Percentiles rank a stretch among this genome's conserved stretches.
phyloP scores from a whole-genome alignment of 2,888 invertebrate species.

The Hydrotaea diabolus region DNA sequence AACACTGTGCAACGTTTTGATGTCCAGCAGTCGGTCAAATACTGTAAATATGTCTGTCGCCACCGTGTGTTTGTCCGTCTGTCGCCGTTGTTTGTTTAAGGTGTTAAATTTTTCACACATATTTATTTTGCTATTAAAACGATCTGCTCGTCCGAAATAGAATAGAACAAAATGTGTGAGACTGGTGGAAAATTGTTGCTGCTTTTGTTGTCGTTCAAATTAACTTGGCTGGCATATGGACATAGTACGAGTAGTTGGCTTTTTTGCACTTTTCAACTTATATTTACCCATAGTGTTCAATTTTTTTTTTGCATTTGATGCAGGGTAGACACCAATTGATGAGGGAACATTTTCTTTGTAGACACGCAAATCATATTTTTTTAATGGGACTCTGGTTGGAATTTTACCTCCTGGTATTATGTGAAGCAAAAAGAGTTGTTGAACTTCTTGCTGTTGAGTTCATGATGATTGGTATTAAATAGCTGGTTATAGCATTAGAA shows the following conservation, averaged over 20 bases:
- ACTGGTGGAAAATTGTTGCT: conserved; percentile 55
- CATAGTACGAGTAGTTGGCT: too few species aligned
- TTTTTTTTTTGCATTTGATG: not conserved
- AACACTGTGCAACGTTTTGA: not conserved
- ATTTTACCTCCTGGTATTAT: not conserved
- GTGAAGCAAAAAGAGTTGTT: too few species aligned
- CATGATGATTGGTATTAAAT: too few species aligned
- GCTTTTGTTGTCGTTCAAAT: conserved; percentile 5
- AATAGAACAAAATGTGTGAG: conserved; percentile 44
- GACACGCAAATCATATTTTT: not conserved
- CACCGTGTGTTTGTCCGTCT: not conserved
- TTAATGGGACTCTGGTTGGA: too few species aligned
- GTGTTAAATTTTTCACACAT: conserved; percentile 78
- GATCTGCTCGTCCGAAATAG: conserved; percentile 40
- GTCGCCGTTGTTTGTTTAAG: conserved; percentile 69
- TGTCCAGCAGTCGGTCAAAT: not conserved
- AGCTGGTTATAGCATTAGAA: too few species aligned
- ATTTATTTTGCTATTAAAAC: conserved; percentile 64
- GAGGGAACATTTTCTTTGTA: not conserved
- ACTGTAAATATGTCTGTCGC: not conserved
- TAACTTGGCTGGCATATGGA: conserved; percentile 43
- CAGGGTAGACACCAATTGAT: conserved; percentile 15
- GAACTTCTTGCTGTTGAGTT: too few species aligned
- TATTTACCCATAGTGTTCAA: conserved; percentile 20
- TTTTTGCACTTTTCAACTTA: not conserved